phyloP scores from a whole-genome alignment of 1,140 invertebrate species.

The Physella acuta region DNA sequence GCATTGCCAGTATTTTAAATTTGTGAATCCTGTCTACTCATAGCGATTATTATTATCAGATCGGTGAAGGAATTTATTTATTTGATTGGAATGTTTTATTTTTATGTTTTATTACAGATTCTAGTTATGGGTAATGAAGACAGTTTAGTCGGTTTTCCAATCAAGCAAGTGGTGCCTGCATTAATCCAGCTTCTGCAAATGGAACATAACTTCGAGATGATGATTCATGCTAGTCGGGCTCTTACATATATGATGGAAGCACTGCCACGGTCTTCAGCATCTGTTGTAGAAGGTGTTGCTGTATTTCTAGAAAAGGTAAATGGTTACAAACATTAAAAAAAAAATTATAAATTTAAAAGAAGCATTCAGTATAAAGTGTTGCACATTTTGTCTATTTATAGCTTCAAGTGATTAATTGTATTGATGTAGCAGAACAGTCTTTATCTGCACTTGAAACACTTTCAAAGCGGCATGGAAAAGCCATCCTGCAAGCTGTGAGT shows the following conservation, averaged over 20 bases:
- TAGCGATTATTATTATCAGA: too few relatives aligned
- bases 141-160: slow-evolving; percentile 94
- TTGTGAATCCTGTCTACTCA: too few relatives aligned
- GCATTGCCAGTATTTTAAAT: too few relatives aligned
- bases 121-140: slow-evolving; percentile 99
- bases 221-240: slow-evolving; percentile 98
- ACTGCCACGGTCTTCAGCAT: slow-evolving; percentile 89
- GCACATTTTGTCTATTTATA: slow-evolving; percentile 63
- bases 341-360: too few relatives aligned
- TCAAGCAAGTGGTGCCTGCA: slow-evolving; percentile 95
- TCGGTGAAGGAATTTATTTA: not conserved
- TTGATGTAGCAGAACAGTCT: slow-evolving; percentile 98
- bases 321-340: too few relatives aligned
- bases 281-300: slow-evolving; percentile 95
- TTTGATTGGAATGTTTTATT: not conserved
- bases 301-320: slow-evolving; percentile 66
- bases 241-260: slow-evolving; percentile 99
- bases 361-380: too few relatives aligned
- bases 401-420: slow-evolving; percentile 95
- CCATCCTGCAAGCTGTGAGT: slow-evolving; percentile 86
- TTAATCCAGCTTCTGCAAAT: slow-evolving; percentile 65
- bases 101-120: slow-evolving; percentile 67
- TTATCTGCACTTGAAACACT: slow-evolving; percentile 95
- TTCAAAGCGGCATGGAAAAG: slow-evolving; percentile 92
- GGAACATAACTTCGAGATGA: slow-evolving; percentile 97